Base-by-base conservation (phyloP, 2,888 invertebrate species). In the Colostygia pectinataria region DNA sequence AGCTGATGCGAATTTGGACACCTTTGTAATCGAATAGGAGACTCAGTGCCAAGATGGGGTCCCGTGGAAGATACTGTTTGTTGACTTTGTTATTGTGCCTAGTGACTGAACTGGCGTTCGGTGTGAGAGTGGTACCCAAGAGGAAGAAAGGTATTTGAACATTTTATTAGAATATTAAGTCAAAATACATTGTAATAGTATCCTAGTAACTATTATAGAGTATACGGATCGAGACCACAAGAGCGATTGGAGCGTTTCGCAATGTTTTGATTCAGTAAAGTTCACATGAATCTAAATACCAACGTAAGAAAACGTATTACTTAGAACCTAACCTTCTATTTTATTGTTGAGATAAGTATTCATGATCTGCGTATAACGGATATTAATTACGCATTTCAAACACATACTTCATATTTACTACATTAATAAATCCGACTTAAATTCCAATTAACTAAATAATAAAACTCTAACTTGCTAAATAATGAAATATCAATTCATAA, bases 111-210 rank as follows among this genome's bases (percentile, higher is more conserved):
- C 75, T 79, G 68, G 84, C 91, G 56, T 80, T 88, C 65, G 92
- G 91, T 77, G 90, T 92, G 63, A 85, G 91, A 81, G 83, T 91
- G 72, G 78, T 91, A 76, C 83, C 91, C 63, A 91, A 91, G 71
- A 81, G 91, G 74, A 86, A 91, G 72, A 91, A 91, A 92, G 92
- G 92, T 92, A 88, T 78, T 65, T 55, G 12, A 33, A 46, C 12
- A 33, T 14, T 36, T 45, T 41, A 24, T 32, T 32, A 12, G 0
- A 23, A 15, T 14, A 32, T 9, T 8, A 20, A 20, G 4, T 20
- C 1, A 20, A 20, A 20, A 1, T 4, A 2, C 6, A 20, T 20
- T 20, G 4, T 6, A 5, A 5, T 20, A 20, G 3, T 20, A 18
- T 6, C 20, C 6, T 20, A 20, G 20, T 20, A 20, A 20, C 20